Percentiles rank a stretch among this genome's conserved stretches.
Evolutionary conservation across 2,888 invertebrate genomes (phyloP).

Genomic region (Hyalella azteca): DNA sequence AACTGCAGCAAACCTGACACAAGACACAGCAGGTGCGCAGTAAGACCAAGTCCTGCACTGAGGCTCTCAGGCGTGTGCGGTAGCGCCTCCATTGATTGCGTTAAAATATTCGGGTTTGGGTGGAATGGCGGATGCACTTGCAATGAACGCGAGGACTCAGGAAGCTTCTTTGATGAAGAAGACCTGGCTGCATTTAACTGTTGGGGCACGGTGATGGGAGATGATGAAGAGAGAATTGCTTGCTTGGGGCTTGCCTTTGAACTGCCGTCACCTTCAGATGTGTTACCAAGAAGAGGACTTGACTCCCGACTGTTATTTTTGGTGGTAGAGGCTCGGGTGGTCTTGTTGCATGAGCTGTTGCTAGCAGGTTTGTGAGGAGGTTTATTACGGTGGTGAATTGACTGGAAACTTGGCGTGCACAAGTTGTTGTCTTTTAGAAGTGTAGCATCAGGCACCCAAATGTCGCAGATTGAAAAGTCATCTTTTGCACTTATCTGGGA

Average conservation of each 20-base stretch:
- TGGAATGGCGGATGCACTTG: slow-evolving; percentile 17
- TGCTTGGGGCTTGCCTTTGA: not conserved
- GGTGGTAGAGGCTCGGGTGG: not conserved
- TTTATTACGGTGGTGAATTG: not conserved
- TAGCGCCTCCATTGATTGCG: not conserved
- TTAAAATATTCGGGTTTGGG: not conserved
- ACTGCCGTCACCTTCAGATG: not conserved
- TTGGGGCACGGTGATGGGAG: not conserved
- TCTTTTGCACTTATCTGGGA: not conserved
- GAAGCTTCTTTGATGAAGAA: not conserved
- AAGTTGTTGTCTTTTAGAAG: not conserved
- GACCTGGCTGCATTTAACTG: too few species aligned
- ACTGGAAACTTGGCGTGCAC: slow-evolving; percentile 11
- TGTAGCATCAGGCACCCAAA: not conserved
- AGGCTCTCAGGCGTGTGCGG: slow-evolving; percentile 26
- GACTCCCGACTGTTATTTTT: not conserved
- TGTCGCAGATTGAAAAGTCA: not conserved
- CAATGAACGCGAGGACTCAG: not conserved
- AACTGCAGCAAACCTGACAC: slow-evolving; percentile 53
- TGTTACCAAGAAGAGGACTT: not conserved
- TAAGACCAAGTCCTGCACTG: slow-evolving; percentile 52
- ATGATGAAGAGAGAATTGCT: not conserved
- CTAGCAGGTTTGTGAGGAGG: too few species aligned
- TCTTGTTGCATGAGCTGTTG: not conserved
- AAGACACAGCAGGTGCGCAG: slow-evolving; percentile 52